phyloP scores from a whole-genome alignment of 2,888 invertebrate species.

The Alloscopus bannaensis region DNA sequence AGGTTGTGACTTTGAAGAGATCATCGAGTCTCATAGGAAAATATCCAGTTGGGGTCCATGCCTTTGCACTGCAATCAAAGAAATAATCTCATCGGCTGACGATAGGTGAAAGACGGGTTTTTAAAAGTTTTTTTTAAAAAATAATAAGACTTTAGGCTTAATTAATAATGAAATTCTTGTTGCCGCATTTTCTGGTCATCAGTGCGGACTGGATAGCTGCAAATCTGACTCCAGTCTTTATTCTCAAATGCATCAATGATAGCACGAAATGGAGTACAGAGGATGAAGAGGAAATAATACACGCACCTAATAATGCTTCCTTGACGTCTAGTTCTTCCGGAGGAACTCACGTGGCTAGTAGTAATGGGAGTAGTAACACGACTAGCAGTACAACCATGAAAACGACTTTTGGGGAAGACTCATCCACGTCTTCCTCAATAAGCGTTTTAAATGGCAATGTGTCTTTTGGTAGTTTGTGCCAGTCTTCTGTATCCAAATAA shows the following conservation, averaged over 20 bases:
- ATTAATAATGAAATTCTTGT: too few relatives aligned
- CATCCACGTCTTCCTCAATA: conserved; percentile 21
- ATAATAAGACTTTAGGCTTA: too few relatives aligned
- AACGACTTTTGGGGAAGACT: conserved; percentile 5
- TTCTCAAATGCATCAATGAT: conserved; percentile 65
- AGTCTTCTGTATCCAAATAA: conserved; percentile 46
- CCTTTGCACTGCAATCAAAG: conserved; percentile 70
- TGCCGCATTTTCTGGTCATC: neutral
- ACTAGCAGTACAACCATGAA: too few relatives aligned
- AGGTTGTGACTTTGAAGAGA: conserved; percentile 69
- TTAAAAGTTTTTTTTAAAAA: too few relatives aligned
- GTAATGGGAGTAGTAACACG: conserved; percentile 14
- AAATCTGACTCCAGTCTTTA: conserved; percentile 70
- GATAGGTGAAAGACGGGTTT: conserved; percentile 64
- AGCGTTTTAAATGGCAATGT: conserved; percentile 52
- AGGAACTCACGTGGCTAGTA: neutral
- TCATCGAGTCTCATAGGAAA: conserved; percentile 64
- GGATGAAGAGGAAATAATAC: conserved; percentile 11
- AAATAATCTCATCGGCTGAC: conserved; percentile 69
- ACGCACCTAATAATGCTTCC: conserved; percentile 6
- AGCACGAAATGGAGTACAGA: conserved; percentile 41
- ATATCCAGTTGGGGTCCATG: conserved; percentile 68
- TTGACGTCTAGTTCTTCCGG: conserved; percentile 8
- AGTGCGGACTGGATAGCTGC: conserved; percentile 72
- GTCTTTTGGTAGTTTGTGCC: conserved; percentile 51